Percentiles rank a stretch among this genome's conserved stretches.
These are phyloP conservation scores for Macropus fuliginosus DNA, from an alignment of 2,797 vertebrate genomes.

Conservation along the genomic window DNA sequence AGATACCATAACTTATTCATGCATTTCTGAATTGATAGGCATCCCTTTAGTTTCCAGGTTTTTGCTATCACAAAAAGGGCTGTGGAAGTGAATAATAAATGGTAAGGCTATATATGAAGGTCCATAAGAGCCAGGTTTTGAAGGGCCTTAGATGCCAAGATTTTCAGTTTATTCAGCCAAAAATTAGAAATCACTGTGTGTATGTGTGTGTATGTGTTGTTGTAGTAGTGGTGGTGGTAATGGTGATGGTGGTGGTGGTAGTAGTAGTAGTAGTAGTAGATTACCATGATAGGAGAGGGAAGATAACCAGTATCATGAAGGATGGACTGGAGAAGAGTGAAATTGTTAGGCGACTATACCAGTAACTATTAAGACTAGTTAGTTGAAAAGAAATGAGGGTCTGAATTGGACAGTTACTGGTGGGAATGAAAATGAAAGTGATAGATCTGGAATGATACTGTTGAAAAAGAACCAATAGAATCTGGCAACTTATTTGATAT, in stretches of 20 bases:
- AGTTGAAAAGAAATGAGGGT: background rate
- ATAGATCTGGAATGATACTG: background rate
- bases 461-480: too few species aligned
- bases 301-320: background rate
- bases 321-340: background rate
- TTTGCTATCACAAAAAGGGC: background rate
- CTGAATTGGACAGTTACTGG: background rate
- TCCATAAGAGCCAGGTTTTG: background rate
- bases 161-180: background rate
- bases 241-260: rapidly evolving
- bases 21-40: background rate
- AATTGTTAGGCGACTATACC: background rate
- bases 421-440: background rate
- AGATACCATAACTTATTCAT: background rate
- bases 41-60: background rate
- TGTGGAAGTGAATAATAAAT: background rate
- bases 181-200: background rate
- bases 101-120: background rate
- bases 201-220: background rate
- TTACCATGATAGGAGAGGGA: background rate
- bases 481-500: background rate
- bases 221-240: too few species aligned
- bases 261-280: background rate
- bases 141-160: background rate
- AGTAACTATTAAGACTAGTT: background rate